Conservation (phyloP, 2,888 invertebrate species). For the Eretmocerus hayati region DNA sequence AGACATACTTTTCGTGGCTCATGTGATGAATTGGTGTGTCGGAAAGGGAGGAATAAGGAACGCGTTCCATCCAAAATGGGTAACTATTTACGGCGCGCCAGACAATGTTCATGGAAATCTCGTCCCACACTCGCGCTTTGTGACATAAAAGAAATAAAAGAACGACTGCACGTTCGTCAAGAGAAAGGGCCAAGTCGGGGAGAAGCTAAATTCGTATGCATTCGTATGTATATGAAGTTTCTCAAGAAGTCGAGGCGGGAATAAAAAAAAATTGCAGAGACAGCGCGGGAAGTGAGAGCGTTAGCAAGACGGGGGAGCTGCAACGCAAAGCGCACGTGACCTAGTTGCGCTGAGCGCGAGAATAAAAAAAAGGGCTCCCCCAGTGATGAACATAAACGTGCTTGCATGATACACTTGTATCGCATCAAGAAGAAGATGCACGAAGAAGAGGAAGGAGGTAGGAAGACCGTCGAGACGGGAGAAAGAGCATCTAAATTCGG, state of each 20-base stretch:
- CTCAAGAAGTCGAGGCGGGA: not conserved
- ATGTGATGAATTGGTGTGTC: not conserved
- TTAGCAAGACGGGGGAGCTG: not conserved
- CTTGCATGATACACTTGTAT: no score
- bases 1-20: no score
- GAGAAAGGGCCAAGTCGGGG: not conserved
- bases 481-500: conserved; percentile 38
- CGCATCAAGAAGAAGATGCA: no score
- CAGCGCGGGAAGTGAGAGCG: not conserved
- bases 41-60: not conserved
- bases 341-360: conserved; percentile 7
- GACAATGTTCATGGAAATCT: conserved; percentile 15
- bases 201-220: no score
- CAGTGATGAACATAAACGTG: no score
- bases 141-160: no score
- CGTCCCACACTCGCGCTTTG: conserved; percentile 7
- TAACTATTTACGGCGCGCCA: conserved; percentile 10
- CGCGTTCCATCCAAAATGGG: not conserved
- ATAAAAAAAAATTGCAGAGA: not conserved
- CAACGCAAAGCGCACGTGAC: conserved; percentile 9
- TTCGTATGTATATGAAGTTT: no score
- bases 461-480: no score
- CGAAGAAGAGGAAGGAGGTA: no score
- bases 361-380: conserved; percentile 30
- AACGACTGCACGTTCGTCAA: not conserved